A percentile compares a stretch with the other conserved stretches of the same genome.
phyloP scores from a whole-genome alignment of 2,888 invertebrate genomes.

The Torymus texanus region DNA sequence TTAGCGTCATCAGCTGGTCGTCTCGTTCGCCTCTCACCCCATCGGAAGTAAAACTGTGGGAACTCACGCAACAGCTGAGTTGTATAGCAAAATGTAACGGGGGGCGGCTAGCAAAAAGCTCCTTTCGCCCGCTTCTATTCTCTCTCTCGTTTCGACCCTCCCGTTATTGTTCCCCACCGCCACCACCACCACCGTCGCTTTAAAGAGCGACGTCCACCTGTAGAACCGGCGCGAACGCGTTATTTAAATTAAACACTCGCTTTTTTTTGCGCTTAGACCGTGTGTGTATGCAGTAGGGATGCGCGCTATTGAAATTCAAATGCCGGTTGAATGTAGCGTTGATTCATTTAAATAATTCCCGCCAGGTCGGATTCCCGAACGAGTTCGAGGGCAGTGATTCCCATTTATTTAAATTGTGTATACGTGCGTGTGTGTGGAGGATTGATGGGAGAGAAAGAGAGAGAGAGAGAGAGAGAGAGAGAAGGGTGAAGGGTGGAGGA shows the following conservation, averaged over 20 bases:
- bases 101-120: neutral
- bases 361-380: neutral
- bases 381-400: slow-evolving; percentile 18
- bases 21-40: neutral
- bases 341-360: slow-evolving; percentile 51
- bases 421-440: no score
- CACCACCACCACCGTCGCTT: neutral
- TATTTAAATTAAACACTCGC: slow-evolving; percentile 49
- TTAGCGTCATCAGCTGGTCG: no score
- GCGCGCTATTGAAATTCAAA: slow-evolving; percentile 41
- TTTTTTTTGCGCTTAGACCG: neutral
- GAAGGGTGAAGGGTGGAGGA: no score
- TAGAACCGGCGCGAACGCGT: slow-evolving; percentile 29
- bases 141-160: neutral
- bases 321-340: neutral
- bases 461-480: no score
- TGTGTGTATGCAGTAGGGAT: neutral
- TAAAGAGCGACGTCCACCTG: slow-evolving; percentile 44
- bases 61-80: slow-evolving; percentile 19
- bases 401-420: slow-evolving; percentile 22
- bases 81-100: slow-evolving; percentile 4
- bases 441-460: no score
- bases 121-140: slow-evolving; percentile 6
- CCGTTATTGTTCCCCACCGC: no score
- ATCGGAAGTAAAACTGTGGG: slow-evolving; percentile 24